These are phyloP conservation scores for Eurois occulta DNA, from an alignment of 2,888 invertebrate genomes.

Conservation along the genomic window DNA sequence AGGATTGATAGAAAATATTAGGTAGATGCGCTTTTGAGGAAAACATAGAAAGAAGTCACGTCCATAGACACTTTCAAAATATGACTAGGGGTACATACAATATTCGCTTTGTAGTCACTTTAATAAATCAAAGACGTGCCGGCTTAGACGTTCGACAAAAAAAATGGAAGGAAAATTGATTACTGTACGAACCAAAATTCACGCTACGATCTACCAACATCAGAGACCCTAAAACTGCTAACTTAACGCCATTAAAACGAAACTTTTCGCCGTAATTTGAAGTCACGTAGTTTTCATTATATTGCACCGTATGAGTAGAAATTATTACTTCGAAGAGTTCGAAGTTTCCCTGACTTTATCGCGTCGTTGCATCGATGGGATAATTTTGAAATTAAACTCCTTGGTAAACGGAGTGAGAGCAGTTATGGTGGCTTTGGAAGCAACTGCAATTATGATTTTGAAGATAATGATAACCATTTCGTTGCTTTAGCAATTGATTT, in stretches of 20 bases:
- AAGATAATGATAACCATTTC: constrained; percentile 47
- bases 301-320: constrained; percentile 64
- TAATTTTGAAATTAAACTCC: constrained; percentile 53
- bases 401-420: constrained; percentile 71
- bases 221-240: constrained; percentile 26
- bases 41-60: not conserved
- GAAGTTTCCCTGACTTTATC: constrained; percentile 63
- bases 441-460: constrained; percentile 71
- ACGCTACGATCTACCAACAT: not conserved
- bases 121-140: not conserved
- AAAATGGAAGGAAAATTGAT: not conserved
- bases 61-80: not conserved
- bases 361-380: constrained; percentile 57
- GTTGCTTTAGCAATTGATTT: constrained; percentile 7
- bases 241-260: constrained; percentile 53
- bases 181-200: not conserved
- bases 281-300: constrained; percentile 74
- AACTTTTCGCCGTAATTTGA: constrained; percentile 60
- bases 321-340: constrained; percentile 66
- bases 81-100: not conserved
- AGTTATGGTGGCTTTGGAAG: constrained; percentile 69
- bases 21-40: not conserved
- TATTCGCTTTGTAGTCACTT: not conserved
- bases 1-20: not conserved
- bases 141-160: not conserved